Percentiles rank a stretch among this genome's conserved stretches.
phyloP scores from a whole-genome alignment of 2,113 vertebrate species.

The Pseudonaja textilis region DNA sequence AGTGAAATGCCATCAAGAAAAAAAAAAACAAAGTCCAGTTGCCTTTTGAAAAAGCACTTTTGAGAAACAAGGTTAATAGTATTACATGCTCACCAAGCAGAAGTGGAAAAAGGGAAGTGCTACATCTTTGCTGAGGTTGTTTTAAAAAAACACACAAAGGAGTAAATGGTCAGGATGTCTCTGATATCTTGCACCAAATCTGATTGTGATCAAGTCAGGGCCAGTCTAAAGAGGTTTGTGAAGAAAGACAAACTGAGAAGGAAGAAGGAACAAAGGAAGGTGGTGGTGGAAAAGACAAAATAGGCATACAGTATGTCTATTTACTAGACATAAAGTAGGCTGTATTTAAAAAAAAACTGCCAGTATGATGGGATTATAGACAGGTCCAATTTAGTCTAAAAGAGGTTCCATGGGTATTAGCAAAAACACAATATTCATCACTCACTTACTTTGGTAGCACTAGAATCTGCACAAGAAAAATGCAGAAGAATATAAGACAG shows the following conservation, averaged over 20 bases:
- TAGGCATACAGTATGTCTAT: background rate
- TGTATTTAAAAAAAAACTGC: background rate
- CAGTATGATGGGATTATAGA: background rate
- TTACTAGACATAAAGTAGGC: background rate
- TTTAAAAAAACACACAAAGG: background rate
- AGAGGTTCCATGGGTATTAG: background rate
- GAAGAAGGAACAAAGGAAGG: background rate
- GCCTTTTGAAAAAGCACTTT: background rate
- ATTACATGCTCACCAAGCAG: background rate
- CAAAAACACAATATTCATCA: background rate
- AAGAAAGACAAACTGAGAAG: background rate
- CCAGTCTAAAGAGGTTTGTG: background rate
- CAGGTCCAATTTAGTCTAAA: background rate
- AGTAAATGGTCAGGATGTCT: background rate
- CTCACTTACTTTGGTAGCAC: constrained; percentile 91
- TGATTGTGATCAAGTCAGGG: too few species aligned
- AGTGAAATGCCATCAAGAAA: background rate
- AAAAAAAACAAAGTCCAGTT: background rate
- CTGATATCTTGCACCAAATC: background rate
- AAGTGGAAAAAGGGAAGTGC: background rate
- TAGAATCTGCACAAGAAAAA: constrained; percentile 93
- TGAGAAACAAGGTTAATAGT: background rate
- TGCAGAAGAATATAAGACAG: constrained; percentile 94
- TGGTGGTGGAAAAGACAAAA: background rate
- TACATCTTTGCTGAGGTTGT: background rate